Evolutionary conservation across 2,888 invertebrate species (phyloP).

Genomic region (Luperina testacea): DNA sequence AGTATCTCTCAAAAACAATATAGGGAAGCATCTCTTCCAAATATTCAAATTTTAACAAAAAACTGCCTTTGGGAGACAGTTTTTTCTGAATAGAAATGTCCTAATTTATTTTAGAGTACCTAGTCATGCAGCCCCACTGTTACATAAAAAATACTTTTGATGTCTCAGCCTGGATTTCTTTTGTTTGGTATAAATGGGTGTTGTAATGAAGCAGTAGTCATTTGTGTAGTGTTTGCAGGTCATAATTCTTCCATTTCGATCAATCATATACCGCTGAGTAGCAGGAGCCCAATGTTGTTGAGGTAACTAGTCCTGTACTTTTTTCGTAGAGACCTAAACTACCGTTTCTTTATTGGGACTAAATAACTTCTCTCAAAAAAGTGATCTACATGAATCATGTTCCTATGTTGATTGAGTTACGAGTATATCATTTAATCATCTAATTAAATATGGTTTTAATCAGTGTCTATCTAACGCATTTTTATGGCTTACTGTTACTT

Average conservation of each 20-base stretch:
- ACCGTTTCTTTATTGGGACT: not conserved
- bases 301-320: not conserved
- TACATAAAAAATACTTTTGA: conserved; percentile 8
- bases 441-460: conserved; percentile 15
- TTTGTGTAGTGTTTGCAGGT: not conserved
- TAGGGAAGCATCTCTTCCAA: no score
- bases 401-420: not conserved
- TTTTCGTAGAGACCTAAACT: not conserved
- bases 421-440: conserved; percentile 3
- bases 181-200: conserved; percentile 12
- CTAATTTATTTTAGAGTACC: conserved; percentile 42
- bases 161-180: conserved; percentile 4
- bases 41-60: no score
- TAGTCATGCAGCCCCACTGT: conserved; percentile 15
- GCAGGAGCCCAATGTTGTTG: not conserved
- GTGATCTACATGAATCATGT: not conserved
- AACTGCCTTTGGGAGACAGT: conserved; percentile 29
- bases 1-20: no score
- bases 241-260: not conserved
- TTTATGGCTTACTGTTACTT: conserved; percentile 25
- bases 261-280: not conserved
- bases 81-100: conserved; percentile 48
- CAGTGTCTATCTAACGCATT: conserved; percentile 10
- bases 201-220: conserved; percentile 11
- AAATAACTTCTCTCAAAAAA: not conserved